Evolutionary conservation across 2,113 vertebrate species (phyloP).

Genomic region (Archocentrus centrarchus): DNA sequence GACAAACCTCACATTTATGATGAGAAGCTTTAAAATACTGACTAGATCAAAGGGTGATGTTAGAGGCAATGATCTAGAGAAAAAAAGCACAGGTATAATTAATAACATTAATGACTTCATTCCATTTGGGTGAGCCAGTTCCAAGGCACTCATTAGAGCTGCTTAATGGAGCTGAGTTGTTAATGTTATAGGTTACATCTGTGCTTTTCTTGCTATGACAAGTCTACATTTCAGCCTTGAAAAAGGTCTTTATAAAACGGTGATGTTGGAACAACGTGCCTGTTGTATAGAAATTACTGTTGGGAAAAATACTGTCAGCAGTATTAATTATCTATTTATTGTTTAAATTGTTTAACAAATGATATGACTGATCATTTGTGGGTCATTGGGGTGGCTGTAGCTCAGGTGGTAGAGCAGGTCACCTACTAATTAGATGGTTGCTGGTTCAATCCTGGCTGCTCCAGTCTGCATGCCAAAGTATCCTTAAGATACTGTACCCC

Average conservation of each 20-base stretch:
- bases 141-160: not conserved
- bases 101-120: not conserved
- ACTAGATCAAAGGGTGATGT: not conserved
- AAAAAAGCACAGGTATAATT: not conserved
- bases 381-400: no score
- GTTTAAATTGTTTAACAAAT: not conserved
- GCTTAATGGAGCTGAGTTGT: not conserved
- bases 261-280: fast-evolving
- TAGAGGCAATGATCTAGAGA: not conserved
- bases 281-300: not conserved
- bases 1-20: not conserved
- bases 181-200: not conserved
- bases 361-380: no score
- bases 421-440: no score
- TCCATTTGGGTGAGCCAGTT: not conserved
- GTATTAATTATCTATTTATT: not conserved
- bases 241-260: not conserved
- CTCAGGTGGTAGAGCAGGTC: no score
- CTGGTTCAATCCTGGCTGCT: no score
- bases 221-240: not conserved
- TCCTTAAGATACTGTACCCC: no score
- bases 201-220: not conserved
- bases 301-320: not conserved
- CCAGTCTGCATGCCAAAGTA: no score
- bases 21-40: not conserved